Base-by-base conservation (phyloP, 1,140 invertebrate genomes). In the Conopomorpha cramerella region DNA sequence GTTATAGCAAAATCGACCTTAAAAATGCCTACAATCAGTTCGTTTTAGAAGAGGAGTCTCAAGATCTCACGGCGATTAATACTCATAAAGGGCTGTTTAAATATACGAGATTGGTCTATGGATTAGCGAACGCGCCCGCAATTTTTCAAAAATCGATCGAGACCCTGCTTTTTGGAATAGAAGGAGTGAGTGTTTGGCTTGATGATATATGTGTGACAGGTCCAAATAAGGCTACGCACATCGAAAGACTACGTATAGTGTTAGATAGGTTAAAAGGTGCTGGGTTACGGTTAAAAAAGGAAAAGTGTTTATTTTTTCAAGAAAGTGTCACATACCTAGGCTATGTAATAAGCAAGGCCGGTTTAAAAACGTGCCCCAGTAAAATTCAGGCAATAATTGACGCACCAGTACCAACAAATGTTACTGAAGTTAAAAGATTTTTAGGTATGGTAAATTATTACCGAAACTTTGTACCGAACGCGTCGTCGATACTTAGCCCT, bases 371-470 rank as follows among this genome's bases (percentile, higher is more conserved):
- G 10, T 40, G 58, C 40, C 35, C 36, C 18, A 39, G 45, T 4
- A 64, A 60, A 42, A 33, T 59, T 2, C 15, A 49, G 2, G 49
- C 56, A 2, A 65, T 74, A 13, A 12, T 29, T 2, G 37, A 63
- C 4, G 48, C 60, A 12, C 42, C 45, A 10, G 26, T 19, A 29
- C 56, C 70, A 12, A 39, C 7, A 14, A 49, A 60, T 34, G 30
- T 46, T 8, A 37, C 33, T n/a, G 25, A 56, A 26, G 15, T 71
- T 2, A 26, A 49, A 25, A 34, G 49, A 6, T 74, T 67, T 41
- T 16, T 67, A 4, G 74, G 67, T 1, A 33, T 72, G n/a, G 32
- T 77, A 1, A 73, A 71, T 35, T 72, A 59, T 47, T 79, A 78
- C 43, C 46, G 46, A 3, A 51, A 43, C 38, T 78, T 70, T 45